phyloP scores from a whole-genome alignment of 2,113 vertebrate species.

The Vulpes vulpes region DNA sequence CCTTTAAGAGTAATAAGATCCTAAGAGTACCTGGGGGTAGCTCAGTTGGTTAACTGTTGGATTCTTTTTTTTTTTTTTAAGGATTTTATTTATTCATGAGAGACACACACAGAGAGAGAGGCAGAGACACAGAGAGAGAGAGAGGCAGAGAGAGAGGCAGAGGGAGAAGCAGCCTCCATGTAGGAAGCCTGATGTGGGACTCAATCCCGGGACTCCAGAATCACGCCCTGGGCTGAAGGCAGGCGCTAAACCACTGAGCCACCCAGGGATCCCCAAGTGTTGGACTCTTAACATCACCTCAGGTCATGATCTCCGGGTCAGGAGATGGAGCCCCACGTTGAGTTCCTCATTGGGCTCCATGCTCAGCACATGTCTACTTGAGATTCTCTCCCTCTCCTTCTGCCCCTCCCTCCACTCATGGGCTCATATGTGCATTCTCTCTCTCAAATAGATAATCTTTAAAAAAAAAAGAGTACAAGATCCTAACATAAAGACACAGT shows the following conservation, averaged over 20 bases:
- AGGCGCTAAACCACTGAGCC: no score
- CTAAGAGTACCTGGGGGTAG: neutral
- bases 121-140: no score
- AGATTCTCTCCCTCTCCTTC: neutral
- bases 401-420: neutral
- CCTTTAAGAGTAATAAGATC: neutral
- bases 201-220: no score
- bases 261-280: neutral
- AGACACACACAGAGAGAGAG: no score
- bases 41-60: neutral
- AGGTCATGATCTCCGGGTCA: neutral
- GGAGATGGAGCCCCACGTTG: neutral
- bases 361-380: neutral
- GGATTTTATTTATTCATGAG: no score
- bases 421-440: neutral
- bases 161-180: no score
- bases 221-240: no score
- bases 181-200: no score
- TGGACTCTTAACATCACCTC: neutral
- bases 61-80: neutral
- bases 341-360: neutral
- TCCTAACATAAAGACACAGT: neutral
- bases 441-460: neutral
- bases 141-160: no score
- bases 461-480: neutral